Percentiles rank a stretch among this genome's conserved stretches.
phyloP scores from a whole-genome alignment of 2,113 vertebrate species.

The Protobothrops flavoviridis region DNA sequence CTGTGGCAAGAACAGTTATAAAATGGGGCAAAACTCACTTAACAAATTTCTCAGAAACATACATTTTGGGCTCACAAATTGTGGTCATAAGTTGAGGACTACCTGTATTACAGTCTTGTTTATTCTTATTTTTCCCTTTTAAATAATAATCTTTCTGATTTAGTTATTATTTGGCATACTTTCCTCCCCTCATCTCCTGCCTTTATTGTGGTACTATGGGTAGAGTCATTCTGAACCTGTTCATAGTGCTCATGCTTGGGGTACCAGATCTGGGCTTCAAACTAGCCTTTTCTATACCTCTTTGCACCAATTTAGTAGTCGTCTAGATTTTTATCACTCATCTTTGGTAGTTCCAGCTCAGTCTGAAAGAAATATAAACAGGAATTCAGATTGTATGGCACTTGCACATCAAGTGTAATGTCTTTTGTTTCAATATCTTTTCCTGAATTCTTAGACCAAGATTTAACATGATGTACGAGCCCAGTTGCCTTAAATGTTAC shows the following conservation, averaged over 20 bases:
- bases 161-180: not conserved
- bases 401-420: not conserved
- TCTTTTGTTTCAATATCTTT: not conserved
- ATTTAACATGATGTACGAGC: not conserved
- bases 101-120: too few relatives aligned
- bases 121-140: not conserved
- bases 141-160: not conserved
- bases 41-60: too few relatives aligned
- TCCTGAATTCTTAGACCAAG: not conserved
- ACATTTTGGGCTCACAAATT: too few relatives aligned
- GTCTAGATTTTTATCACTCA: not conserved
- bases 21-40: too few relatives aligned
- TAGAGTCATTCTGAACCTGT: not conserved
- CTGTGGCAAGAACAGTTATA: too few relatives aligned
- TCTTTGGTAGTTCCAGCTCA: not conserved
- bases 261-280: not conserved
- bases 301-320: not conserved
- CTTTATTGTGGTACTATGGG: not conserved
- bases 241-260: not conserved
- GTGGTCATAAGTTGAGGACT: too few relatives aligned
- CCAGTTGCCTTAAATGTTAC: not conserved
- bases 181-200: not conserved
- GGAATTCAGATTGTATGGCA: not conserved
- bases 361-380: not conserved
- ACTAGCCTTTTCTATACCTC: not conserved